These are phyloP conservation scores for Scopus umbretta DNA, from an alignment of 2,113 vertebrate genomes.

Conservation along the genomic window DNA sequence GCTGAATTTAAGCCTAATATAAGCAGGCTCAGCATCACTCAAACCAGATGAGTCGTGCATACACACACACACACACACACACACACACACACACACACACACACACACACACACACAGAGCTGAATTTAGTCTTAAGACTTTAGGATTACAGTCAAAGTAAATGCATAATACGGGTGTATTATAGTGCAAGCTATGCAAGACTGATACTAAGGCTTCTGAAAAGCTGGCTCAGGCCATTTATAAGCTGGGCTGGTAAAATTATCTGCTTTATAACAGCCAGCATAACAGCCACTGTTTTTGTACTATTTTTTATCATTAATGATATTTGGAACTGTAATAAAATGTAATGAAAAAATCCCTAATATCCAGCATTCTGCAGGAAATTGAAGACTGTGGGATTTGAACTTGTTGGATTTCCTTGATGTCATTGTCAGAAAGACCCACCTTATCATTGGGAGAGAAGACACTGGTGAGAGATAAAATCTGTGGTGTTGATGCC, in stretches of 20 bases:
- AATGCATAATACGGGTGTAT: constrained; percentile 20
- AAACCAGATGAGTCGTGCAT: background rate
- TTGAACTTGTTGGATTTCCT: background rate
- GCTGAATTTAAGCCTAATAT: background rate
- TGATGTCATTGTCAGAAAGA: background rate
- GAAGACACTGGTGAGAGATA: background rate
- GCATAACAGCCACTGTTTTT: background rate
- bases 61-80: background rate
- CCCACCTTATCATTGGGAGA: background rate
- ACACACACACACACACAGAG: background rate
- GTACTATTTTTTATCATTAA: constrained; percentile 11
- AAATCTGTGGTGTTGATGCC: background rate
- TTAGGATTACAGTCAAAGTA: constrained; percentile 54
- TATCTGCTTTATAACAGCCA: constrained; percentile 61
- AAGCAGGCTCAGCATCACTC: background rate
- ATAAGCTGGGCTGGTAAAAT: constrained; percentile 36
- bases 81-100: background rate
- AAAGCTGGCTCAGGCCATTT: constrained; percentile 58
- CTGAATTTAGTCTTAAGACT: background rate
- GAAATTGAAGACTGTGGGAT: background rate
- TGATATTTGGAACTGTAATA: background rate
- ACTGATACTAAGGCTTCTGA: constrained; percentile 59
- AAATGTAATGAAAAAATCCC: background rate
- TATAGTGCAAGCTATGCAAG: constrained; percentile 48
- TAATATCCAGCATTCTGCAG: background rate